These are phyloP conservation scores for Campoletis raptor DNA, from an alignment of 2,888 invertebrate species.

Conservation along the genomic window DNA sequence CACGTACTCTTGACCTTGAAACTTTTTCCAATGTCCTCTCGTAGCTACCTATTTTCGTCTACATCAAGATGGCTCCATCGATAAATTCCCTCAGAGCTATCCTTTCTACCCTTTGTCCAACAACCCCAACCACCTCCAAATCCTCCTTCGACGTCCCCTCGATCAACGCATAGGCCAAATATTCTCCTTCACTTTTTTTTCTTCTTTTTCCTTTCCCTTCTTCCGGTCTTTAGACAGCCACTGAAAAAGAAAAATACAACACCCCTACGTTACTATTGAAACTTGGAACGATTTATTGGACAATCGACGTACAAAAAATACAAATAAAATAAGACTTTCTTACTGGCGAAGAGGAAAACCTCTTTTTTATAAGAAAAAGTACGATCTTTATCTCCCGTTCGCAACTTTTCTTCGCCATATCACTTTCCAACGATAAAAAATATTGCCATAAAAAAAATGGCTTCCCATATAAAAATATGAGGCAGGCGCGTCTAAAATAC, in stretches of 20 bases:
- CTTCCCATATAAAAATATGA: neutral
- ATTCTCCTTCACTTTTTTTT: neutral
- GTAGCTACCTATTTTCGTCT: constrained; percentile 64
- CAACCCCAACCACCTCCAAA: constrained; percentile 50
- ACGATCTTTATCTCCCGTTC: constrained; percentile 1
- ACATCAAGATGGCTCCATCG: constrained; percentile 80
- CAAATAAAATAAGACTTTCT: neutral
- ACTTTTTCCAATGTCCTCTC: constrained; percentile 15
- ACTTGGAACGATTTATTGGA: constrained; percentile 60
- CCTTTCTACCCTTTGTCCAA: constrained; percentile 39
- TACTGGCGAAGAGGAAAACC: constrained; percentile 18
- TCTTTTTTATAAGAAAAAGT: constrained; percentile 20
- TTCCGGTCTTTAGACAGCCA: constrained; percentile 34
- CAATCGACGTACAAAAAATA: constrained; percentile 15
- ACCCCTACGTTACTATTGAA: constrained; percentile 61
- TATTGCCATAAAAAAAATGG: neutral
- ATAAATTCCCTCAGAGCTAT: constrained; percentile 64
- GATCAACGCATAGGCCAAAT: constrained; percentile 62
- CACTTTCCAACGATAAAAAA: neutral
- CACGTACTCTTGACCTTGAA: constrained; percentile 26
- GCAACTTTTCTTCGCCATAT: neutral
- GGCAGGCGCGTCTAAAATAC: neutral
- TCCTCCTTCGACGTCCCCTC: constrained; percentile 55
- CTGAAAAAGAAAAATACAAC: constrained; percentile 60
- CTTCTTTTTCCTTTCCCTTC: constrained; percentile 4